Base-by-base conservation (phyloP, 1,140 invertebrate species). In the Cotesia chilonis region DNA sequence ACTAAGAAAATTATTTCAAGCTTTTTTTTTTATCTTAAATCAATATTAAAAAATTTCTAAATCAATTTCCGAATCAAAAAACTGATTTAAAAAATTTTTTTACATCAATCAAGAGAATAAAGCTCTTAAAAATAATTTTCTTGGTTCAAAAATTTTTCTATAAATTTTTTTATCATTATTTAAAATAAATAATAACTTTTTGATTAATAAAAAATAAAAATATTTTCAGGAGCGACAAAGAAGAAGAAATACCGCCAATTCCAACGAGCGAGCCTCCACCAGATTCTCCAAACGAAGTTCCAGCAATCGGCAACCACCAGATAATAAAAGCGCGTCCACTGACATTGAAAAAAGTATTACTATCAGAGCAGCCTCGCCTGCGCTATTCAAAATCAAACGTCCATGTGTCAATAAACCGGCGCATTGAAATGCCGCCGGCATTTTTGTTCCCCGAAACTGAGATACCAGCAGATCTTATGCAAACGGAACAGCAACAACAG, bases 391-490 rank as follows among this genome's bases (percentile, higher is more conserved):
- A 87, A 80, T 84, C 88, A 38, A 86, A 88, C 81, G 87, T 92
- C 28, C 90, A 91, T 78, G 89, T 92, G 54, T 90, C 90, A 70
- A 92, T 92, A 78, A 93, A 92, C 78, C 87, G 92, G 66, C 87
- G 92, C 57, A 95, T 92, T 77, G 94, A 94, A 84, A 93, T 95
- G 91, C 93, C 93, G 41, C 93, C 93, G 14, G 90, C 92, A 17
- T 94, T 94, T 81, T 86, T 94, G 52, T 94, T 94, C 83, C 92
- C 92, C 20, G 93, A 94, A 85, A 91, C 90, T 78, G 91, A 92
- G 78, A 88, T 89, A 65, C 90, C 89, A 51, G 89, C 89, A 54
- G 89, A 89, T 84, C 86, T 91, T 70, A 83, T 90, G 77, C 85
- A 86, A 82, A 85, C 85, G 2, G 87, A 88, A 0, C 83, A 83